Evolutionary conservation across 53 echinoderm and acorn worm genomes (phyloP), one percentile per base, ranked within the genome.

Genomic region (Echinarachnius parma): DNA sequence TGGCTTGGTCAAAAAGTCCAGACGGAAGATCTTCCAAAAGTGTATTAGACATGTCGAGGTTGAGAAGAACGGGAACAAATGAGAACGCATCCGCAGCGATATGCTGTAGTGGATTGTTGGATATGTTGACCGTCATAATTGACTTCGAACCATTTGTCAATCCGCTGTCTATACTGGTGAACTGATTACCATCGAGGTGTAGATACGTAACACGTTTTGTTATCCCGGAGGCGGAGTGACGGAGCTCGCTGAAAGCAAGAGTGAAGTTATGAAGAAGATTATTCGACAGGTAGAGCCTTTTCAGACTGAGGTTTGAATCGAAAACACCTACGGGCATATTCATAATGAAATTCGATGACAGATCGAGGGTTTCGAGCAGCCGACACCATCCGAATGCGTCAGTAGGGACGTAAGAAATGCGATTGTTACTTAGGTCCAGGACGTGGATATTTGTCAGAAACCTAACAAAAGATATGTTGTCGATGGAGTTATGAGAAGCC

Each of bases 101-200:
- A 0, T 16, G 2, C 19, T 20, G 46, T 4, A 64, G 44, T 4
- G 64, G 64, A 44, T 64, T 64, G 46, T 64, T 10, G 29, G 64
- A 10, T 7, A 64, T 2, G 28, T 64, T 64, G 3, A 64, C 2
- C n/a, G 0, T 5, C 10, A 5, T 1, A 14, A 64, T 39, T 27
- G 24, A n/a, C 42, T 23, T 15, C 18, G 9, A 11, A 28, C 25
- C 7, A 64, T 44, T 45, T 13, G 24, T 7, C 45, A 64, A 64
- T 4, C n/a, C 22, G 34, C 3, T 61, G 27, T 45, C 46, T 15
- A 64, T 26, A 13, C 0, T 26, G 14, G 46, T 24, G 28, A 64
- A 45, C 14, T 46, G 45, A 46, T 64, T 64, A 15, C 64, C 64
- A 7, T 64, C 64, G 25, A 64, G 64, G 28, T 45, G 64, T 4